Evolutionary conservation across 1,140 invertebrate species (phyloP).

Genomic region (Monochamus saltuarius): DNA sequence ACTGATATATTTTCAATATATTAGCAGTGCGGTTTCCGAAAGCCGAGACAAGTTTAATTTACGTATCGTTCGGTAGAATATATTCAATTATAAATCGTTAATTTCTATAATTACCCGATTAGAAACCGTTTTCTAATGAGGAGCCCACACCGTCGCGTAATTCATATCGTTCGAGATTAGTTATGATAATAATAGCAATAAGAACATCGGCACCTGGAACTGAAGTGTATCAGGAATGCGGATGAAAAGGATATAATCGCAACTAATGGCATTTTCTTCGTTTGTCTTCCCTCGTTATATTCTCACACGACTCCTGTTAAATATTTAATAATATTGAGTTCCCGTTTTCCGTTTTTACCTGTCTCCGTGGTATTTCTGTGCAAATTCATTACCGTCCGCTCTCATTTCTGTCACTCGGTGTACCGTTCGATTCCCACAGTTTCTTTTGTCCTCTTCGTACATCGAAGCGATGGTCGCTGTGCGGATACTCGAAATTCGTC

Average conservation of each 20-base stretch:
- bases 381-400: neutral
- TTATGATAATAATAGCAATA: slow-evolving; percentile 6
- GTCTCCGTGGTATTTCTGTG: slow-evolving; percentile 1
- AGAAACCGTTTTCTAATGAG: neutral
- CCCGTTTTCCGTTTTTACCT: slow-evolving; percentile 4
- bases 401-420: no score
- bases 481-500: no score
- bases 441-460: no score
- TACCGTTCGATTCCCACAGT: no score
- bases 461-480: no score
- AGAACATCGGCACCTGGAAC: slow-evolving; percentile 4
- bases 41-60: no score
- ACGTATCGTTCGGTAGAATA: no score
- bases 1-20: no score
- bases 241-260: slow-evolving; percentile 1
- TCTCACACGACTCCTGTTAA: slow-evolving; percentile 2
- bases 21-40: no score
- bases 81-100: no score
- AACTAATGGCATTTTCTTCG: slow-evolving; percentile 1
- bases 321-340: slow-evolving; percentile 1
- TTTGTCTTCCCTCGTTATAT: neutral
- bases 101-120: no score
- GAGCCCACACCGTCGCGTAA: neutral
- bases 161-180: slow-evolving; percentile 3
- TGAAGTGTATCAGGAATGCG: slow-evolving; percentile 1